Conservation (phyloP, 1,140 invertebrate genomes). For the Eriocheir sinensis region DNA sequence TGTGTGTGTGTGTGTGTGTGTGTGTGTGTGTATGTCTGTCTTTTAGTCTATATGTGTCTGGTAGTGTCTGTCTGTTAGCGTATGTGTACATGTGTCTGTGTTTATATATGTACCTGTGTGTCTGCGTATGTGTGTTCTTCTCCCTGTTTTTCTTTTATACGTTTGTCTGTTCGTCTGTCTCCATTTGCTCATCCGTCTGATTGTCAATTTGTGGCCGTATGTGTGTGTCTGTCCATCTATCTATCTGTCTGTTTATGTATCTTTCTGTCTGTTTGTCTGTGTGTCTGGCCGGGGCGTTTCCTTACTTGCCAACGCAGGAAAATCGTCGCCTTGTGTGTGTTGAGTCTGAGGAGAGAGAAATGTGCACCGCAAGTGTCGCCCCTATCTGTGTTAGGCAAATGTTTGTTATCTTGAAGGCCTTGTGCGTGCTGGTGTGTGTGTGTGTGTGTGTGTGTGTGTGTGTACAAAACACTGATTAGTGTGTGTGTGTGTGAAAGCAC, state of each 20-base stretch:
- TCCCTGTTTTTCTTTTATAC: too few relatives aligned
- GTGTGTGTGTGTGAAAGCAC: too few relatives aligned
- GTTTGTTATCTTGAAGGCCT: neutral
- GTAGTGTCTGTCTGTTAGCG: conserved; percentile 41
- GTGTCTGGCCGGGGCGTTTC: neutral
- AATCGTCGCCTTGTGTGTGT: neutral
- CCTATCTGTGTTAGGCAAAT: neutral
- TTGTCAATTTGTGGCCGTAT: too few relatives aligned
- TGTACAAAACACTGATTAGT: too few relatives aligned
- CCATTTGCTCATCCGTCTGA: too few relatives aligned
- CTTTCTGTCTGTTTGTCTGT: neutral
- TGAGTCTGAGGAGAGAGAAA: neutral
- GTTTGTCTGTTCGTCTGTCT: too few relatives aligned
- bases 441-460: conserved; percentile 14
- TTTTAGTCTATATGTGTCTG: neutral
- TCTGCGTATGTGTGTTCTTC: too few relatives aligned
- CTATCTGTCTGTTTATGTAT: neutral
- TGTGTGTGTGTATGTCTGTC: conserved; percentile 32
- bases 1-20: conserved; percentile 31
- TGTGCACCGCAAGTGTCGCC: neutral
- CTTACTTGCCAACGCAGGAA: neutral
- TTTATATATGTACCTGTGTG: too few relatives aligned
- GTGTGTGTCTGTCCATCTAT: neutral
- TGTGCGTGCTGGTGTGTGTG: neutral
- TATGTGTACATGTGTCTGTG: conserved; percentile 35